These are phyloP conservation scores for Frankliniella fusca DNA, from an alignment of 2,888 invertebrate species.

Conservation along the genomic window DNA sequence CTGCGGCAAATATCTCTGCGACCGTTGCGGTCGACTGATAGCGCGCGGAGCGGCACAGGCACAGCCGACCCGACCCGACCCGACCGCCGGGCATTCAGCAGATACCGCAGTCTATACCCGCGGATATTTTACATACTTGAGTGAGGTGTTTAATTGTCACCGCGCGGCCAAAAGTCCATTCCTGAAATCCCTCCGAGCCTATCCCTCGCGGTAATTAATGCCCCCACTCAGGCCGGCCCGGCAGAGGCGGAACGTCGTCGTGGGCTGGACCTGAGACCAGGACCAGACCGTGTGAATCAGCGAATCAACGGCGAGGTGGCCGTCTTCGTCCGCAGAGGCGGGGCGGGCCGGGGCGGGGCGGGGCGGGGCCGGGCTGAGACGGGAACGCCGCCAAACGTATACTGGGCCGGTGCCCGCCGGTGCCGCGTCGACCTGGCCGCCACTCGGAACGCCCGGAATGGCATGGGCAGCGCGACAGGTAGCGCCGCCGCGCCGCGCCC, in stretches of 20 bases:
- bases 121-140: constrained; percentile 13
- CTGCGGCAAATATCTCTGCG: too few relatives aligned
- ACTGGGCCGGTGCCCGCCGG: background rate
- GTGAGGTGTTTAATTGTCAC: background rate
- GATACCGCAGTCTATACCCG: too few relatives aligned
- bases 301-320: background rate
- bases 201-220: background rate
- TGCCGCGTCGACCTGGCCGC: background rate
- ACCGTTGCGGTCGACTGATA: too few relatives aligned
- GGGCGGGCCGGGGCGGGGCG: background rate
- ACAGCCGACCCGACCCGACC: too few relatives aligned
- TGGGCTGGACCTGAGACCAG: background rate
- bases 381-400: too few relatives aligned
- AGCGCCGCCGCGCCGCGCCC: background rate
- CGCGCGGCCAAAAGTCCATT: background rate
- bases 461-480: background rate
- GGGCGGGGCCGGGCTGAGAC: background rate
- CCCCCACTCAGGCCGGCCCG: background rate
- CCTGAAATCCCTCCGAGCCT: background rate
- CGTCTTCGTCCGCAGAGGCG: background rate
- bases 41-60: too few relatives aligned
- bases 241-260: background rate
- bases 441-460: constrained; percentile 6
- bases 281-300: background rate
- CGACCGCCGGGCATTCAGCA: too few relatives aligned